Evolutionary conservation across 1,140 invertebrate genomes (phyloP).

Genomic region (Antheraea mylitta): DNA sequence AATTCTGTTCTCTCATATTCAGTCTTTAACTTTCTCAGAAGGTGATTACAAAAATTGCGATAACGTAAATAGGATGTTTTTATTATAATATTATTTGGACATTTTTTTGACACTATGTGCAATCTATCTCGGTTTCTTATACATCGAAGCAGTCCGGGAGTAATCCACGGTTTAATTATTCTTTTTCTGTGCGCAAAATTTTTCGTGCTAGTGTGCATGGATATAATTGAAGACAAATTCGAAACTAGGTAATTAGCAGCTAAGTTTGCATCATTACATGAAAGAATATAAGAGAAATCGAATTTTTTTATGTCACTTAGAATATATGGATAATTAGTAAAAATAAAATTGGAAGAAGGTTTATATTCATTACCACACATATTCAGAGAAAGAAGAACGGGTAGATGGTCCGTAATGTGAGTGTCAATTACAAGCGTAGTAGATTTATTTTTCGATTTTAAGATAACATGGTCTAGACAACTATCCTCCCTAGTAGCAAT

Average conservation of each 20-base stretch:
- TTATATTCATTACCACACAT: background rate
- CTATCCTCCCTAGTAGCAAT: background rate
- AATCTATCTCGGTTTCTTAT: background rate
- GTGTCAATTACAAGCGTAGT: background rate
- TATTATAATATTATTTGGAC: background rate
- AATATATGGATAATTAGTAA: background rate
- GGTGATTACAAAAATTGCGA: background rate
- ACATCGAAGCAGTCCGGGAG: background rate
- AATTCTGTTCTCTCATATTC: constrained; percentile 3
- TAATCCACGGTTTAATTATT: constrained; percentile 9
- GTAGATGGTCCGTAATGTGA: background rate
- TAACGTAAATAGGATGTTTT: background rate
- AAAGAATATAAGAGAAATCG: background rate
- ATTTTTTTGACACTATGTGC: background rate
- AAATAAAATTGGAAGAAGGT: background rate
- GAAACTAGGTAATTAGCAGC: background rate
- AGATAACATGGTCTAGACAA: constrained; percentile 1
- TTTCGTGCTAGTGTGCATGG: background rate
- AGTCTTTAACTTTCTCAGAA: constrained; percentile 3
- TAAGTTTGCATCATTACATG: background rate
- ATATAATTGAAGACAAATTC: background rate
- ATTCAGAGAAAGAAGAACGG: background rate
- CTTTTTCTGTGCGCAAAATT: background rate
- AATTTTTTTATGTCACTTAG: background rate
- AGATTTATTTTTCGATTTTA: background rate